Evolutionary conservation across 2,113 vertebrate genomes (phyloP).

Genomic region (Illadopsis cleaveri): DNA sequence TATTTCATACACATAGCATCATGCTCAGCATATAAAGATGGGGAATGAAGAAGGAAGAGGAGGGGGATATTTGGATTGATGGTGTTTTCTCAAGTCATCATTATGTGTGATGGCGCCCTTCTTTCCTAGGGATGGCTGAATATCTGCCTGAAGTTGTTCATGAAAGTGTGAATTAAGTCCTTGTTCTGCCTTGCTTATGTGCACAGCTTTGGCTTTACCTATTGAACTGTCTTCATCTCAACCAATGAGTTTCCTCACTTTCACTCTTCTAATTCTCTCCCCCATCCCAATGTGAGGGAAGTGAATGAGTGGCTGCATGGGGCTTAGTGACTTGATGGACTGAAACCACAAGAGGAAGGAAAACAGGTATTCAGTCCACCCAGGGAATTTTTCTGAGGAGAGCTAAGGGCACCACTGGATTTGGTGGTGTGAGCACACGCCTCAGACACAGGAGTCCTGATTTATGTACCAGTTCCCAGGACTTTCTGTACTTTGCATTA

Average conservation of each 20-base stretch:
- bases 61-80: not conserved
- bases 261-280: not conserved
- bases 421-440: rapidly evolving
- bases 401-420: not conserved
- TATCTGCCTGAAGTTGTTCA: not conserved
- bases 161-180: not conserved
- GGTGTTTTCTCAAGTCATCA: not conserved
- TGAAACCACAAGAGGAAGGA: not conserved
- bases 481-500: not conserved
- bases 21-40: not conserved
- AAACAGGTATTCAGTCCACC: not conserved
- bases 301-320: not conserved
- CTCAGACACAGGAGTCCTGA: not conserved
- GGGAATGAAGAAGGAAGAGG: not conserved
- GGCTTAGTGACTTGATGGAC: not conserved
- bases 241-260: not conserved
- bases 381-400: not conserved
- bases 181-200: not conserved
- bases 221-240: not conserved
- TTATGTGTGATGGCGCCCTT: not conserved
- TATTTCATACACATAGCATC: not conserved
- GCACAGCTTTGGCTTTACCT: not conserved
- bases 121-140: not conserved
- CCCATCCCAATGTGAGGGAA: not conserved
- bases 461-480: not conserved